Conservation (phyloP, 2,888 invertebrate species). For the Ethmia dodecea region DNA sequence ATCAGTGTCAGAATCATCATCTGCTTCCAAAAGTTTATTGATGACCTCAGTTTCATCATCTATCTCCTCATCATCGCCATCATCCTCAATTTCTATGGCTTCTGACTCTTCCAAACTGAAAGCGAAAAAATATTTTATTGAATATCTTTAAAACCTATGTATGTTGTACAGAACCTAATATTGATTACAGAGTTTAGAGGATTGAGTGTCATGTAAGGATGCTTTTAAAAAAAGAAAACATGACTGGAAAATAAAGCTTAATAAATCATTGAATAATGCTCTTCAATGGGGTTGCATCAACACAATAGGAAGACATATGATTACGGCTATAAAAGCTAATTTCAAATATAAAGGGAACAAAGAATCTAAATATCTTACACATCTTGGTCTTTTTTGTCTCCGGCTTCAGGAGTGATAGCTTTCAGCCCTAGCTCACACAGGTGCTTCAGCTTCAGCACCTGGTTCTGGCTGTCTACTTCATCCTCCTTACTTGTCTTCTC, state of each 20-base stretch:
- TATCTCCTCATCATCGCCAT: conserved; percentile 39
- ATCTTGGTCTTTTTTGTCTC: background rate
- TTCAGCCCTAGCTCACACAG: conserved; percentile 75
- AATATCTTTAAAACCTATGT: too few relatives aligned
- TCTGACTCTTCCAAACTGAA: conserved; percentile 31
- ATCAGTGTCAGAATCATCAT: conserved; percentile 37
- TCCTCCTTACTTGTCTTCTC: conserved; percentile 18
- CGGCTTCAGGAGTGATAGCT: conserved; percentile 45
- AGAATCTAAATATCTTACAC: background rate
- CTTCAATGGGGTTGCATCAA: too few relatives aligned
- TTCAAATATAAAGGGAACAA: too few relatives aligned
- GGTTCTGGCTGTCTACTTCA: conserved; percentile 50
- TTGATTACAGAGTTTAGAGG: too few relatives aligned
- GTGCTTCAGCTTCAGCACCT: conserved; percentile 76
- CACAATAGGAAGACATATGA: too few relatives aligned
- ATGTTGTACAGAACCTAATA: too few relatives aligned
- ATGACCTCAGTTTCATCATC: conserved; percentile 63
- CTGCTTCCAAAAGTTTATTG: conserved; percentile 54
- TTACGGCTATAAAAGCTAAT: too few relatives aligned
- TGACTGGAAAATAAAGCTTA: background rate
- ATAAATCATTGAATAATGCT: background rate
- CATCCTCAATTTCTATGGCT: conserved; percentile 25
- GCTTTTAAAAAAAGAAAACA: too few relatives aligned
- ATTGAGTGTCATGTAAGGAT: too few relatives aligned
- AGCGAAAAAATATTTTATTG: too few relatives aligned